These are phyloP conservation scores for Anabas testudineus DNA, from an alignment of 2,797 vertebrate species.

Conservation along the genomic window DNA sequence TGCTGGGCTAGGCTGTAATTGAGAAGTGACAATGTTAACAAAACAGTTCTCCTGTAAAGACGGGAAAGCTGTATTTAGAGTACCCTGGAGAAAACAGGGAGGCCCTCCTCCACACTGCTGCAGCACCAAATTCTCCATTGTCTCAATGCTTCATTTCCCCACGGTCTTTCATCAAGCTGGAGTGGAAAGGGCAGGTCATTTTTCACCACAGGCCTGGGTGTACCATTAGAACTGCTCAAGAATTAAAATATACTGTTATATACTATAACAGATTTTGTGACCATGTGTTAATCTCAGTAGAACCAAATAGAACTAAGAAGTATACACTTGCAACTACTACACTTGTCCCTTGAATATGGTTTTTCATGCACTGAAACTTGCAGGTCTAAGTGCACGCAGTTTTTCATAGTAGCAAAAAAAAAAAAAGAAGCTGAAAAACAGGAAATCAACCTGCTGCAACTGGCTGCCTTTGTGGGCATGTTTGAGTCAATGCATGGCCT, in stretches of 20 bases:
- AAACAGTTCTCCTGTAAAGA: constrained; percentile 51
- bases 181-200: constrained; percentile 53
- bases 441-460: constrained; percentile 65
- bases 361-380: background rate
- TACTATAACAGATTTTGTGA: background rate
- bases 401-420: constrained; percentile 24
- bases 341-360: constrained; percentile 13
- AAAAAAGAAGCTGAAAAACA: constrained; percentile 67
- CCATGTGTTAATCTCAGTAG: background rate
- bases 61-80: constrained; percentile 50
- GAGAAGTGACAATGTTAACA: constrained; percentile 56
- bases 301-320: background rate
- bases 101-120: constrained; percentile 15
- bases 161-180: constrained; percentile 60
- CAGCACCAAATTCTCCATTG: constrained; percentile 45
- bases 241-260: constrained; percentile 13
- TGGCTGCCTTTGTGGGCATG: constrained; percentile 54
- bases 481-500: constrained; percentile 41
- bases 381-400: constrained; percentile 3
- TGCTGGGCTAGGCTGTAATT: constrained; percentile 46
- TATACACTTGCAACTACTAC: background rate
- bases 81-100: constrained; percentile 28
- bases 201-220: constrained; percentile 28
- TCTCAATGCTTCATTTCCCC: constrained; percentile 49
- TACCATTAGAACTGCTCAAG: constrained; percentile 13